A percentile compares a stretch with the other conserved stretches of the same genome.
Conservation (phyloP, 2,888 invertebrate species). For the Eilema depressum region DNA sequence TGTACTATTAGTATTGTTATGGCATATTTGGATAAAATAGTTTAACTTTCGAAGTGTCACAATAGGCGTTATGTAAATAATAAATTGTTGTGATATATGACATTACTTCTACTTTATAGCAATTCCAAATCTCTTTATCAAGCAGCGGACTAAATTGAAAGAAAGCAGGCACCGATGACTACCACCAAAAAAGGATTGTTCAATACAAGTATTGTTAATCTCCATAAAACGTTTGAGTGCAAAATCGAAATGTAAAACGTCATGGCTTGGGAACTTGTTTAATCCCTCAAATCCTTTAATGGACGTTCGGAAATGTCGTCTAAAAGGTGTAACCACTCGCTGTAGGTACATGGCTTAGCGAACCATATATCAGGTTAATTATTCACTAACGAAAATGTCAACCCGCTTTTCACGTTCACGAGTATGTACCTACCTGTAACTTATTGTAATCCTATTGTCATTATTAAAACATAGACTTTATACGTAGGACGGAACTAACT, state of each 20-base stretch:
- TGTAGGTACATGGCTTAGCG: conserved; percentile 43
- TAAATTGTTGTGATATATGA: too few relatives aligned
- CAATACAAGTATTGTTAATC: conserved; percentile 39
- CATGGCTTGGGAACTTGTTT: conserved; percentile 62
- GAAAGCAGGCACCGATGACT: not conserved
- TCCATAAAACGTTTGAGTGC: conserved; percentile 56
- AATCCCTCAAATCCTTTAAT: conserved; percentile 79
- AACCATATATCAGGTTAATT: conserved; percentile 43
- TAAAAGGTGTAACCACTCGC: conserved; percentile 69
- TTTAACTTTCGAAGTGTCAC: too few relatives aligned
- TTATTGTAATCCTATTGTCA: conserved; percentile 16
- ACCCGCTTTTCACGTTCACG: conserved; percentile 14
- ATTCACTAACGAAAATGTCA: conserved; percentile 33
- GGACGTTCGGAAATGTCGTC: conserved; percentile 71
- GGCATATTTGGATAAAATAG: too few relatives aligned
- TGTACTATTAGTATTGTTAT: too few relatives aligned
- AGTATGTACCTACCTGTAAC: conserved; percentile 17
- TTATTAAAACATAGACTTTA: conserved; percentile 4
- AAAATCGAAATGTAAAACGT: conserved; percentile 60
- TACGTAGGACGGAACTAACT: too few relatives aligned
- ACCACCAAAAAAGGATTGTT: not conserved
- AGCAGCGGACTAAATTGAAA: not conserved
- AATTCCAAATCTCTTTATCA: not conserved
- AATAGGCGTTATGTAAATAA: too few relatives aligned
- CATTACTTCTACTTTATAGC: too few relatives aligned